Percentiles rank a stretch among this genome's conserved stretches.
Conservation (phyloP, 2,797 vertebrate species). For the Podargus strigoides region DNA sequence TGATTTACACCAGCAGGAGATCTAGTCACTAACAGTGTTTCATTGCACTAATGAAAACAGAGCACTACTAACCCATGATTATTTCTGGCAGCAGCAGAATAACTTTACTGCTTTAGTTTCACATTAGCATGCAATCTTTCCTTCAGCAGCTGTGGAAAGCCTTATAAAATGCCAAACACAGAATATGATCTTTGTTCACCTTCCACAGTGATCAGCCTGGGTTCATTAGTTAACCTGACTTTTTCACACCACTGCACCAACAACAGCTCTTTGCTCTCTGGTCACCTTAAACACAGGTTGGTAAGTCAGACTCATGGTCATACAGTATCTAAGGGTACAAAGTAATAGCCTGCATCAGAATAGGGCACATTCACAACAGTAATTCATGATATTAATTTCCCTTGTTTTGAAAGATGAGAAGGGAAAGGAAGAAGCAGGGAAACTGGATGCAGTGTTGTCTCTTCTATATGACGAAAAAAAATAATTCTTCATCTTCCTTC, state of each 20-base stretch:
- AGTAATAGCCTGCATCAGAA: background rate
- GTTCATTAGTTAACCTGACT: background rate
- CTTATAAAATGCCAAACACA: background rate
- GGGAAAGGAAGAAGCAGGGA: background rate
- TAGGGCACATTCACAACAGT: background rate
- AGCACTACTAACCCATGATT: constrained; percentile 5
- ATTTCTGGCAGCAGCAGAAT: background rate
- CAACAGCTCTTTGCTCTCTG: background rate
- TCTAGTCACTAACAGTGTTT: background rate
- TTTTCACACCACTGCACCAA: background rate
- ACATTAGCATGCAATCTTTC: background rate
- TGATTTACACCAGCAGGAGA: constrained; percentile 15
- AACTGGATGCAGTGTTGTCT: background rate
- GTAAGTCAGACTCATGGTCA: background rate
- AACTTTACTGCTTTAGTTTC: background rate
- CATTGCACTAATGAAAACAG: background rate
- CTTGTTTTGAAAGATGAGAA: background rate
- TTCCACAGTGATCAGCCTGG: accelerated
- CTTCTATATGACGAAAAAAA: background rate
- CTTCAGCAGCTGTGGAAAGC: background rate
- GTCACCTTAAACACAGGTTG: background rate
- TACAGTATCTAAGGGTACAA: background rate
- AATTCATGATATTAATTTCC: background rate
- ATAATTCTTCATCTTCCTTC: background rate
- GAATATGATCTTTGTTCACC: background rate